These are phyloP conservation scores for Paraescarpia echinospica DNA, from an alignment of 1,140 invertebrate species.

Conservation along the genomic window DNA sequence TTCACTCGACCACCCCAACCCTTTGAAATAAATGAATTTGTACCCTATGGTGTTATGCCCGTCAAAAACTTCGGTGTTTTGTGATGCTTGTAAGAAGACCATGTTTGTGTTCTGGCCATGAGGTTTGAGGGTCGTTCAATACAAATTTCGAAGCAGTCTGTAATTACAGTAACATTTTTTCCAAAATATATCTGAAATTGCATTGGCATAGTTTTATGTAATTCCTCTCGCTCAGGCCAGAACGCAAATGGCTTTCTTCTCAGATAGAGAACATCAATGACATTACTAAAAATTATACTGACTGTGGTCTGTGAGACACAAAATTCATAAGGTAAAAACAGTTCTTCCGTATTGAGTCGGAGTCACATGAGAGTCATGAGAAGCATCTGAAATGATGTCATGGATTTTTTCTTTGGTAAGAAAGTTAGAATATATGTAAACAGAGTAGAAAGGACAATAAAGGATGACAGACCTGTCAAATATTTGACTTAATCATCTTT, in stretches of 20 bases:
- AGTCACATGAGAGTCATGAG: neutral
- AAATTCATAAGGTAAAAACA: slow-evolving; percentile 7
- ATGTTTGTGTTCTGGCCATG: slow-evolving; percentile 13
- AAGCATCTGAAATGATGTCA: slow-evolving; percentile 12
- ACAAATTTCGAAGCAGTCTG: no score
- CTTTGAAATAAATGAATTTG: slow-evolving; percentile 12
- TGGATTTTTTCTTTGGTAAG: neutral
- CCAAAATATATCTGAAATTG: no score
- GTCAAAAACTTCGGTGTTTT: slow-evolving; percentile 2
- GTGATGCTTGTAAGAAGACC: slow-evolving; percentile 21
- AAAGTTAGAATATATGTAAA: neutral
- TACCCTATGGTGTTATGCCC: slow-evolving; percentile 5
- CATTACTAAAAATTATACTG: neutral
- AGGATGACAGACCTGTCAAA: slow-evolving; percentile 12
- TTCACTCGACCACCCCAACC: slow-evolving; percentile 51
- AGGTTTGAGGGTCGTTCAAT: neutral
- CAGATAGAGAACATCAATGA: neutral
- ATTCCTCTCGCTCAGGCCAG: no score
- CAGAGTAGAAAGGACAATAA: neutral
- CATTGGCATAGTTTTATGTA: no score
- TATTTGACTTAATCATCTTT: slow-evolving; percentile 9
- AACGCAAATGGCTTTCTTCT: slow-evolving; percentile 10
- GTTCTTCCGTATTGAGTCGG: neutral
- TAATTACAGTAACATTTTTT: no score
- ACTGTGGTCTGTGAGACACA: neutral